Conservation (phyloP, 2,797 vertebrate genomes). For the Podargus strigoides region DNA sequence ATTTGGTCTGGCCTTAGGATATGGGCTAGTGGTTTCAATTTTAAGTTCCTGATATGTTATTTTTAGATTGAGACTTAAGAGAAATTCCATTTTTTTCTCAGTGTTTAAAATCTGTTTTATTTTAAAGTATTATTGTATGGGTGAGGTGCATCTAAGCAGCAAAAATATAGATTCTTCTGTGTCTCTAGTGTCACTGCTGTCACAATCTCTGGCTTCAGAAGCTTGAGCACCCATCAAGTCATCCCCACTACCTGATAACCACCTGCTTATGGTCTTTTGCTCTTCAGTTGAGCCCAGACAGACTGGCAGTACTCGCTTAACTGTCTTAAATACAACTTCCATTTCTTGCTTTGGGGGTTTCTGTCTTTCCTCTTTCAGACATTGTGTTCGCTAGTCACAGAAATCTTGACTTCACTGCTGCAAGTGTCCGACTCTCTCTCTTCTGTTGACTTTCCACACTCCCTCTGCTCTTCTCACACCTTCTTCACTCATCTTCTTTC, state of each 20-base stretch:
- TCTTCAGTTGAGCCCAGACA: neutral
- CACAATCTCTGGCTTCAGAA: neutral
- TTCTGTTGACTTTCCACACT: neutral
- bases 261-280: neutral
- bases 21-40: neutral
- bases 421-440: neutral
- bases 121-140: neutral
- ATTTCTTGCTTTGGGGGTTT: neutral
- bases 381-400: neutral
- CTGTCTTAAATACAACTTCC: neutral
- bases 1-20: neutral
- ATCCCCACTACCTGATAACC: neutral
- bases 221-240: neutral
- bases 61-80: neutral
- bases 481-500: neutral
- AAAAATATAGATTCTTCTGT: neutral
- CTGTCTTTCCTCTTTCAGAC: neutral
- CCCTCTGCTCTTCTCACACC: neutral
- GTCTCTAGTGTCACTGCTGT: neutral
- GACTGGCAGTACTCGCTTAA: neutral
- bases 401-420: neutral
- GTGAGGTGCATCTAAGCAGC: neutral
- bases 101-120: neutral
- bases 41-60: neutral
- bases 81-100: neutral